phyloP scores from a whole-genome alignment of 1,140 invertebrate species.

The Zophobas morio region DNA sequence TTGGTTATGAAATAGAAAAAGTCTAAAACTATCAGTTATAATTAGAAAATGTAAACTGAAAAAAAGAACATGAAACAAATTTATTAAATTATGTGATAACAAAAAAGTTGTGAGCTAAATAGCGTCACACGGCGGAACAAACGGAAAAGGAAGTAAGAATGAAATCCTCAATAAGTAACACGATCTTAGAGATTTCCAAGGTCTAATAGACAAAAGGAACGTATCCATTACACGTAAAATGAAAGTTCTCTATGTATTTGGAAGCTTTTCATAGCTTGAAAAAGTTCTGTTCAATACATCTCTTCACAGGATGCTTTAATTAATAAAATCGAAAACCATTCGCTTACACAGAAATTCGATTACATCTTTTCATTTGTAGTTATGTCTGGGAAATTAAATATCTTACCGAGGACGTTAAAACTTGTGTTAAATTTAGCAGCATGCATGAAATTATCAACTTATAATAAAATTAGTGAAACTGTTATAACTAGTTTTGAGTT shows the following conservation, averaged over 20 bases:
- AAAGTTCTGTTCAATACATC: slow-evolving; percentile 33
- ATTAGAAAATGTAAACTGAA: not conserved
- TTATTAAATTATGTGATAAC: not conserved
- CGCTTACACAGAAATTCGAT: too few species aligned
- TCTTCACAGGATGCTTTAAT: slow-evolving; percentile 11
- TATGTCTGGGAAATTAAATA: too few species aligned
- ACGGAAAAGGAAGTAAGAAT: slow-evolving; percentile 18
- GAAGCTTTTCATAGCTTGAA: slow-evolving; percentile 35
- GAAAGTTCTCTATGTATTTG: slow-evolving; percentile 30
- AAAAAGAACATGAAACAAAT: not conserved
- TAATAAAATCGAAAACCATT: not conserved
- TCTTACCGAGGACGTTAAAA: too few species aligned
- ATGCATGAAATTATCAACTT: too few species aligned
- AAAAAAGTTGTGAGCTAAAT: not conserved
- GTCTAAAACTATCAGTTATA: not conserved
- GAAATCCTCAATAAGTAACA: slow-evolving; percentile 37
- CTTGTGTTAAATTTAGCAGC: too few species aligned
- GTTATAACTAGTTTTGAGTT: too few species aligned
- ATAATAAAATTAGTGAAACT: too few species aligned
- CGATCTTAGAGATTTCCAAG: slow-evolving; percentile 28
- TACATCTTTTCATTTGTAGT: too few species aligned
- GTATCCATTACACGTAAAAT: slow-evolving; percentile 44
- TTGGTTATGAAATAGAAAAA: not conserved
- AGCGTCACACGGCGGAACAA: not conserved
- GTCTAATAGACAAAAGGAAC: slow-evolving; percentile 38